A percentile compares a stretch with the other conserved stretches of the same genome.
Evolutionary conservation across 2,113 vertebrate genomes (phyloP).

Genomic region (Tricholaema leucomelas): DNA sequence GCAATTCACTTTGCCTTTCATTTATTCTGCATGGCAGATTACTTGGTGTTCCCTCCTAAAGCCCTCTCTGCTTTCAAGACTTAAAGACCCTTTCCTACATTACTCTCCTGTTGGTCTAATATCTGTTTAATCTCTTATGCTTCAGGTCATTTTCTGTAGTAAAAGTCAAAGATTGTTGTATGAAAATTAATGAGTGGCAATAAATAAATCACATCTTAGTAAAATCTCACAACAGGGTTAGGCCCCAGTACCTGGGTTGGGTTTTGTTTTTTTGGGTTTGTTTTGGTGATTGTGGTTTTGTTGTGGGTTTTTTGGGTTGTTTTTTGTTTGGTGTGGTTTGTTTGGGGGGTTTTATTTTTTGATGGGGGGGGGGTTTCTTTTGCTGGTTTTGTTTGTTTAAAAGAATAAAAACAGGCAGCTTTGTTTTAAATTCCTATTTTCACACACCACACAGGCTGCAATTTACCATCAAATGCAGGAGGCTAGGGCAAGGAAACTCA

Average conservation of each 20-base stretch:
- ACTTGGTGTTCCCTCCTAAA: neutral
- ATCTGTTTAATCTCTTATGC: neutral
- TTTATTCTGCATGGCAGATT: neutral
- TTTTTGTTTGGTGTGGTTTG: too few species aligned
- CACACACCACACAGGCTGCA: neutral
- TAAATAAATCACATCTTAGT: neutral
- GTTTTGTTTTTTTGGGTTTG: too few species aligned
- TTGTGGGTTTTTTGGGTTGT: too few species aligned
- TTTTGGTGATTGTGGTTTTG: too few species aligned
- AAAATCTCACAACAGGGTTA: neutral
- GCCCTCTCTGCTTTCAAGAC: neutral
- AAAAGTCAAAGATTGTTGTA: neutral
- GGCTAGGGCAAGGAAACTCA: neutral
- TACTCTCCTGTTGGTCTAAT: neutral
- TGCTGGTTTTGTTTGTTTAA: too few species aligned
- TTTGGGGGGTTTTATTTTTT: too few species aligned
- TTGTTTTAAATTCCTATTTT: neutral
- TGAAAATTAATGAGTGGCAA: neutral
- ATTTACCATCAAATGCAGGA: neutral
- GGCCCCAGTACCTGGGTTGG: neutral
- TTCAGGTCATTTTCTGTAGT: neutral
- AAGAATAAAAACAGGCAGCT: neutral
- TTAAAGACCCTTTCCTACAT: neutral
- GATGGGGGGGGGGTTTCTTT: too few species aligned
- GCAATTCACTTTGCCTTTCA: rapidly evolving